Evolutionary conservation across 2,113 vertebrate genomes (phyloP).

Genomic region (Menura novaehollandiae): DNA sequence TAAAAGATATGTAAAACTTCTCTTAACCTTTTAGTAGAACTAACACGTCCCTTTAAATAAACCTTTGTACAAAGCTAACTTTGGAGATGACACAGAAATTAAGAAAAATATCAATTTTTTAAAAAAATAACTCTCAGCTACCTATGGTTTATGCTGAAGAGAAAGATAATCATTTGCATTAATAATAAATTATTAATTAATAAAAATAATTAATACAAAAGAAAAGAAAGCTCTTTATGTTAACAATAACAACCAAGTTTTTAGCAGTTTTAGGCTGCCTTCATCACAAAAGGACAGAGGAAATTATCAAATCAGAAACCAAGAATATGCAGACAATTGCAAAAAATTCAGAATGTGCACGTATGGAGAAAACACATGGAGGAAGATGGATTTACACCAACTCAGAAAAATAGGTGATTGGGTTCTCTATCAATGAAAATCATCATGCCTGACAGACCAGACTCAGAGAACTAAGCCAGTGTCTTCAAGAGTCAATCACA

Average conservation of each 20-base stretch:
- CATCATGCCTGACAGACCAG: neutral
- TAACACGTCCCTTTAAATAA: neutral
- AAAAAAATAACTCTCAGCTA: neutral
- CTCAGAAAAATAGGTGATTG: neutral
- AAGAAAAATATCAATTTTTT: neutral
- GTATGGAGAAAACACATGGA: neutral
- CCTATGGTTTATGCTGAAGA: neutral
- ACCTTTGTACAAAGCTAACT: neutral
- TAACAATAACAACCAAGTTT: neutral
- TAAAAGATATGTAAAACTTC: neutral
- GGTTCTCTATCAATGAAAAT: neutral
- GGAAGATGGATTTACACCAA: neutral
- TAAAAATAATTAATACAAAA: neutral
- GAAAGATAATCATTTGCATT: neutral
- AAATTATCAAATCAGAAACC: neutral
- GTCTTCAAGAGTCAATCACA: neutral
- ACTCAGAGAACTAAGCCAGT: neutral
- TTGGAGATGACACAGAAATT: neutral
- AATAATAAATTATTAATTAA: too few species aligned
- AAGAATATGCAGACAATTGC: neutral
- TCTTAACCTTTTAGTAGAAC: neutral
- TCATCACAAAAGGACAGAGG: neutral
- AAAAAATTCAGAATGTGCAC: neutral
- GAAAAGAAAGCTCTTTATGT: neutral
- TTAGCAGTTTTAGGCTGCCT: neutral